phyloP scores from a whole-genome alignment of 2,113 vertebrate species.

The Nerophis ophidion region DNA sequence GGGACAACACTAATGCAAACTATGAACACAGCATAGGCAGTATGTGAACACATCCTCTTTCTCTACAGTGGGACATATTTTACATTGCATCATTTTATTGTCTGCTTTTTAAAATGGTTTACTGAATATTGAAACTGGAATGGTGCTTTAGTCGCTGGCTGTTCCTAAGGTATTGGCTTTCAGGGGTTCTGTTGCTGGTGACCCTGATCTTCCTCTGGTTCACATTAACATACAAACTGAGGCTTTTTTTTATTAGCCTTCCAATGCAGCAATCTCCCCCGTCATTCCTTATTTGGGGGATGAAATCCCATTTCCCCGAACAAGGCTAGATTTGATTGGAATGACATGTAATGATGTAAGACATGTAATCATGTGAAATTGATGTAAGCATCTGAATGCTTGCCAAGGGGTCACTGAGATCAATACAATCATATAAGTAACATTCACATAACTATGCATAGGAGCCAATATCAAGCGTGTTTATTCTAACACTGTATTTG shows the following conservation, averaged over 20 bases:
- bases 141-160: constrained; percentile 18
- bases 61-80: too few relatives aligned
- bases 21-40: too few relatives aligned
- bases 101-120: too few relatives aligned
- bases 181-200: constrained; percentile 25
- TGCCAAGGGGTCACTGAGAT: constrained; percentile 17
- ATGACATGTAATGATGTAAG: constrained; percentile 24
- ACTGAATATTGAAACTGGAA: too few relatives aligned
- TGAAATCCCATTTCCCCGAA: constrained; percentile 53
- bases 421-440: not conserved
- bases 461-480: not conserved
- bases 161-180: constrained; percentile 38
- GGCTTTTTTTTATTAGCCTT: constrained; percentile 58
- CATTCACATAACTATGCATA: not conserved
- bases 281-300: constrained; percentile 62
- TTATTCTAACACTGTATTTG: constrained; percentile 3
- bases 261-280: constrained; percentile 44
- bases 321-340: constrained; percentile 56
- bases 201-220: constrained; percentile 26
- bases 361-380: not conserved
- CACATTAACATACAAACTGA: constrained; percentile 47
- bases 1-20: too few relatives aligned
- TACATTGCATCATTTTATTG: too few relatives aligned
- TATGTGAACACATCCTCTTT: too few relatives aligned
- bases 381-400: constrained; percentile 20